Percentiles rank a stretch among this genome's conserved stretches.
Evolutionary conservation across 2,888 invertebrate genomes (phyloP).

Genomic region (Eupithecia centaureata): DNA sequence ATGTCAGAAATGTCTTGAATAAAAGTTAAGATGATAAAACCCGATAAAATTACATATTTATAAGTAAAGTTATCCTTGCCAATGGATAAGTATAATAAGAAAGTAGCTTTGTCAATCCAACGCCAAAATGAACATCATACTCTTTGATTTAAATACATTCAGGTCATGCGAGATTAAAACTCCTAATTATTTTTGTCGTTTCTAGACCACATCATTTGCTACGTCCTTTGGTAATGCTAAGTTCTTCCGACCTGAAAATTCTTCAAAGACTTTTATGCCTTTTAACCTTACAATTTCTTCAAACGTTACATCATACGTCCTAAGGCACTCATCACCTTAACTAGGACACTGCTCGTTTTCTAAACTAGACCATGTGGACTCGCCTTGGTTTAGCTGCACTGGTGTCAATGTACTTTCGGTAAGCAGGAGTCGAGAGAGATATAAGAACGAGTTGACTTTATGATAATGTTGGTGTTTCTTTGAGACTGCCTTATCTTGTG

Average conservation of each 20-base stretch:
- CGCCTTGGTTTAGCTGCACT: conserved; percentile 31
- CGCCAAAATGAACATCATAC: background rate
- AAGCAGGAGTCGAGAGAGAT: conserved; percentile 24
- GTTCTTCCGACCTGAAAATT: background rate
- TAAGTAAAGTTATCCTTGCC: background rate
- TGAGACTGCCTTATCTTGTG: background rate
- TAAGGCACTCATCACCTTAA: conserved; percentile 15
- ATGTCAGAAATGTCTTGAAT: background rate
- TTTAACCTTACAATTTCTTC: conserved; percentile 20
- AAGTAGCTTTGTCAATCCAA: background rate
- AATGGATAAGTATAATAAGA: background rate
- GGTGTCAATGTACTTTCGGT: conserved; percentile 23
- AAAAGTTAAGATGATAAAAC: conserved; percentile 4
- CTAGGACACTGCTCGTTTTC: conserved; percentile 21
- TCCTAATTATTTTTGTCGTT: background rate
- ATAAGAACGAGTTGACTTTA: conserved; percentile 9
- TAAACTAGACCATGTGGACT: conserved; percentile 38
- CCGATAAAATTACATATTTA: background rate
- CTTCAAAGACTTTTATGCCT: background rate
- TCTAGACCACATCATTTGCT: background rate
- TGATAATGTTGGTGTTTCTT: conserved; percentile 11
- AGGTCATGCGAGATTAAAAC: background rate
- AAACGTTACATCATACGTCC: conserved; percentile 24
- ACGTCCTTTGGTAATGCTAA: background rate
- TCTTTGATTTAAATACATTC: background rate